Conservation (phyloP, 1,140 invertebrate species). For the Oreohelix idahoensis region DNA sequence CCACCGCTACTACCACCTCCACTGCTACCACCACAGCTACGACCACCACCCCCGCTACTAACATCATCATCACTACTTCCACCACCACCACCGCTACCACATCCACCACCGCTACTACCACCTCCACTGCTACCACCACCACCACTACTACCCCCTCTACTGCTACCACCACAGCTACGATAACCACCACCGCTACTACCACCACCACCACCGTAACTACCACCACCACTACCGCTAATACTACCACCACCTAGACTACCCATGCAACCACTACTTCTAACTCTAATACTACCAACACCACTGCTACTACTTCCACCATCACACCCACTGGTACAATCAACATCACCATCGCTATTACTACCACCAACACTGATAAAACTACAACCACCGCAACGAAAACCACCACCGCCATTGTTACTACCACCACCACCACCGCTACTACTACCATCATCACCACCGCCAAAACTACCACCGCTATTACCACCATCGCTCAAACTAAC, state of each 20-base stretch:
- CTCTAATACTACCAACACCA: not conserved
- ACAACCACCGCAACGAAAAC: too few species aligned
- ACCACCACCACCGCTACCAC: not conserved
- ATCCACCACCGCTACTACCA: not conserved
- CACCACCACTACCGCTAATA: not conserved
- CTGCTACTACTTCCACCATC: not conserved
- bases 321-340: too few species aligned
- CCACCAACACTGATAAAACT: too few species aligned
- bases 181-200: not conserved
- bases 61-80: not conserved
- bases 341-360: too few species aligned
- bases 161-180: not conserved
- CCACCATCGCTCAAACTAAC: too few species aligned
- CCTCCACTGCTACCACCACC: not conserved
- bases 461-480: too few species aligned
- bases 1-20: not conserved
- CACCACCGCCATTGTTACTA: too few species aligned
- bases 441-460: too few species aligned
- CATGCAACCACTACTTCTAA: not conserved
- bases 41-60: not conserved
- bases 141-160: not conserved
- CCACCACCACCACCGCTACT: too few species aligned
- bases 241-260: not conserved
- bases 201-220: not conserved
- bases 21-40: not conserved